Evolutionary conservation across 1,140 invertebrate species (phyloP).

Genomic region (Drosophila mauritiana): DNA sequence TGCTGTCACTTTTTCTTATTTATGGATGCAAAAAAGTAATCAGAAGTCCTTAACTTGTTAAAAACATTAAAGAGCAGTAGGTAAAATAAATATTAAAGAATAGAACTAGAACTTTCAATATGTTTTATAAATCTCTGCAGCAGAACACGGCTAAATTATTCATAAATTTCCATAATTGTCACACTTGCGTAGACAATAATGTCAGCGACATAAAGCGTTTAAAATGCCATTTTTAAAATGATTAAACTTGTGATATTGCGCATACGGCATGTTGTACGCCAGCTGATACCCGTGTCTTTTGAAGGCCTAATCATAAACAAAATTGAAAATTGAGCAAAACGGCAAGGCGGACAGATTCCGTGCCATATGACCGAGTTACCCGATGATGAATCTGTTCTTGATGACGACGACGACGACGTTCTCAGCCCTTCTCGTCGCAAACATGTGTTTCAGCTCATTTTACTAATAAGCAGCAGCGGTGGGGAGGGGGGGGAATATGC

Average conservation of each 20-base stretch:
- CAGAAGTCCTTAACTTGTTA: too few relatives aligned
- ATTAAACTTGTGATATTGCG: constrained; percentile 51
- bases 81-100: not conserved
- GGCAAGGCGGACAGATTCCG: constrained; percentile 26
- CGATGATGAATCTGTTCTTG: constrained; percentile 68
- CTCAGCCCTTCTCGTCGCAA: constrained; percentile 13
- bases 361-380: constrained; percentile 16
- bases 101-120: too few relatives aligned
- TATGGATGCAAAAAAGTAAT: not conserved
- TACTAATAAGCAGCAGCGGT: constrained; percentile 69
- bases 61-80: not conserved
- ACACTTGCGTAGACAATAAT: constrained; percentile 46
- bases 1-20: not conserved
- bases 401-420: constrained; percentile 48
- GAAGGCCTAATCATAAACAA: constrained; percentile 51
- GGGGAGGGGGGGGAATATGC: too few relatives aligned
- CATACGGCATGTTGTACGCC: constrained; percentile 49
- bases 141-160: not conserved
- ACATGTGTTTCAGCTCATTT: constrained; percentile 80
- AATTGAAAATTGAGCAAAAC: constrained; percentile 38
- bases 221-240: constrained; percentile 41
- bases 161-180: constrained; percentile 23
- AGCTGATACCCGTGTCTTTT: constrained; percentile 34
- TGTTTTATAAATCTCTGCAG: not conserved
- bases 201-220: constrained; percentile 46